Percentiles rank a stretch among this genome's conserved stretches.
Evolutionary conservation across 2,888 invertebrate genomes (phyloP).

Genomic region (Plagiodera versicolora): DNA sequence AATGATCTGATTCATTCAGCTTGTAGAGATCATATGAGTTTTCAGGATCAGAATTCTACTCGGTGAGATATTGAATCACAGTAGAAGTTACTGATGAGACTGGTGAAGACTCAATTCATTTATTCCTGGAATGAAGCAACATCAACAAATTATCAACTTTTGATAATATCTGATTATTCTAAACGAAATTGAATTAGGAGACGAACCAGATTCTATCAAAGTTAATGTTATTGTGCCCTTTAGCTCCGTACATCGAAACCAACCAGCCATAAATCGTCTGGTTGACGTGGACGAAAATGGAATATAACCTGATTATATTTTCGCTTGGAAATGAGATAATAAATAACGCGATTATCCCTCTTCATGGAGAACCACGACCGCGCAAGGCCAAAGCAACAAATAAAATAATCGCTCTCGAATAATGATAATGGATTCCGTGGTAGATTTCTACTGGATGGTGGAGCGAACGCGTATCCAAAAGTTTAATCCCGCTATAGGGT

Average conservation of each 20-base stretch:
- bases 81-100: no score
- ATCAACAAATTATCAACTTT: no score
- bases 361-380: constrained; percentile 12
- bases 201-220: no score
- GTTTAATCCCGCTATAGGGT: constrained; percentile 39
- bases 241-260: background rate
- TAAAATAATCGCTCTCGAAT: constrained; percentile 32
- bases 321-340: background rate
- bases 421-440: constrained; percentile 31
- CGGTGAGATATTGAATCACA: no score
- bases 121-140: no score
- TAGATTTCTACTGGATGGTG: constrained; percentile 24
- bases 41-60: no score
- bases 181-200: background rate
- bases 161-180: no score
- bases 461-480: constrained; percentile 24
- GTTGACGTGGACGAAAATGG: background rate
- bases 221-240: background rate
- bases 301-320: background rate
- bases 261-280: background rate
- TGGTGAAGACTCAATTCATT: no score
- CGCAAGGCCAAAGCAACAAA: constrained; percentile 6
- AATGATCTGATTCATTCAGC: no score
- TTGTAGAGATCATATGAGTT: no score
- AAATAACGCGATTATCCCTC: constrained; percentile 5